phyloP scores from a whole-genome alignment of 2,113 vertebrate species.

The Montifringilla adamsi region DNA sequence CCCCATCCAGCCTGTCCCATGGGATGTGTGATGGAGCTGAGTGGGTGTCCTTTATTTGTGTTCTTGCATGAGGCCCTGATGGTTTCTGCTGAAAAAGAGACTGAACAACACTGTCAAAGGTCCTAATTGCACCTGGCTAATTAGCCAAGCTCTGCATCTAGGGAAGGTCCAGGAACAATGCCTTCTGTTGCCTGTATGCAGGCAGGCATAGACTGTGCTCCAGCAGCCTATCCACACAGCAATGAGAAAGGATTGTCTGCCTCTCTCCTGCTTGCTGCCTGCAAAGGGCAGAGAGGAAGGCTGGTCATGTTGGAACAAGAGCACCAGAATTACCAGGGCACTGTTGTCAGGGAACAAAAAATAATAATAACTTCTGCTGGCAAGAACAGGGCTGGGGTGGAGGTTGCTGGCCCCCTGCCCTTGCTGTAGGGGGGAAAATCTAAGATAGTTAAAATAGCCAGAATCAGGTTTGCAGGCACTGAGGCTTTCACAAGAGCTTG shows the following conservation, averaged over 20 bases:
- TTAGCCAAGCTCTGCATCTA: background rate
- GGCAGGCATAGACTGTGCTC: background rate
- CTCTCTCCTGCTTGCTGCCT: background rate
- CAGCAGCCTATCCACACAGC: background rate
- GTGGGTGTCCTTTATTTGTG: background rate
- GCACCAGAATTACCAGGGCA: conserved; percentile 31
- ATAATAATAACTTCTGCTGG: conserved; percentile 35
- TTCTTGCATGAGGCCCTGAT: background rate
- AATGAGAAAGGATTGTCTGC: background rate
- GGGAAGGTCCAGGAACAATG: background rate
- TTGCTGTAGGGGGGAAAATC: conserved; percentile 23
- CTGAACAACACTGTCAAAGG: background rate
- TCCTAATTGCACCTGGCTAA: background rate
- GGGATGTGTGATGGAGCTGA: fast-evolving
- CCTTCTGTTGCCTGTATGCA: background rate
- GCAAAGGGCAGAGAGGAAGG: conserved; percentile 26
- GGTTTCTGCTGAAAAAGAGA: background rate
- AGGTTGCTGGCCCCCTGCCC: conserved; percentile 42
- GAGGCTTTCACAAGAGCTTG: background rate
- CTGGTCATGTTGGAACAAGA: conserved; percentile 58
- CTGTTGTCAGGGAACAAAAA: conserved; percentile 52
- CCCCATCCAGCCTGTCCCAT: background rate
- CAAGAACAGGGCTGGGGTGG: conserved; percentile 32
- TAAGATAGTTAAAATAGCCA: conserved; percentile 38
- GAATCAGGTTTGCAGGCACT: background rate